These are phyloP conservation scores for Clupea harengus DNA, from an alignment of 2,113 vertebrate genomes.

Conservation along the genomic window DNA sequence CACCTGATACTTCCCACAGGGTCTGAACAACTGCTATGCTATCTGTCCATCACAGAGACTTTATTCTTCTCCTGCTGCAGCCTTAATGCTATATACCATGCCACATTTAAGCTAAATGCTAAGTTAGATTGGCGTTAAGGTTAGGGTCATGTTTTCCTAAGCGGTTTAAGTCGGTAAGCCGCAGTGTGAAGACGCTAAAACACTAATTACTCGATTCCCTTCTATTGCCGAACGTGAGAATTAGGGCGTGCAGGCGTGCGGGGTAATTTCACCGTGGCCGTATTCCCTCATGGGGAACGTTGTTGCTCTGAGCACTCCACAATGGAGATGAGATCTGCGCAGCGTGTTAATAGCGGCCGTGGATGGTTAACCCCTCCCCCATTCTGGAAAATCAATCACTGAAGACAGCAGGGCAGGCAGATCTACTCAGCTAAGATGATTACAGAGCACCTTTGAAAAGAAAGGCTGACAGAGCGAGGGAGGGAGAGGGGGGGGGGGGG, in stretches of 20 bases:
- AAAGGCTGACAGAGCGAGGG: background rate
- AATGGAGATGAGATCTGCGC: background rate
- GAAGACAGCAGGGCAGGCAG: background rate
- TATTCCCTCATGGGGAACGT: background rate
- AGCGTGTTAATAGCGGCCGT: background rate
- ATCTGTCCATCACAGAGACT: background rate
- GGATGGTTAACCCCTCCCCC: background rate
- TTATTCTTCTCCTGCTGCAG: background rate
- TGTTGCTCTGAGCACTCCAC: background rate
- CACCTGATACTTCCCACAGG: background rate
- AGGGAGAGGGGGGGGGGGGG: background rate
- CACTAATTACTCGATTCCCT: background rate
- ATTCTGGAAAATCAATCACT: background rate
- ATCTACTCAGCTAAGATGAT: slow-evolving; percentile 7
- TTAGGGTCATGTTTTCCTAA: background rate
- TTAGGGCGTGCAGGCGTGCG: background rate
- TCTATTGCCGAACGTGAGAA: background rate
- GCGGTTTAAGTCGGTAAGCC: background rate
- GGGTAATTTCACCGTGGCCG: background rate
- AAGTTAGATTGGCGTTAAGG: background rate
- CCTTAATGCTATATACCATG: background rate
- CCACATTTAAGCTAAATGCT: background rate
- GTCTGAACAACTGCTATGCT: background rate
- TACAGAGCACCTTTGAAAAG: background rate
- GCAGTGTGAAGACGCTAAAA: background rate